Base-by-base conservation (phyloP, 1,140 invertebrate species). In the Drosophila seguyi region DNA sequence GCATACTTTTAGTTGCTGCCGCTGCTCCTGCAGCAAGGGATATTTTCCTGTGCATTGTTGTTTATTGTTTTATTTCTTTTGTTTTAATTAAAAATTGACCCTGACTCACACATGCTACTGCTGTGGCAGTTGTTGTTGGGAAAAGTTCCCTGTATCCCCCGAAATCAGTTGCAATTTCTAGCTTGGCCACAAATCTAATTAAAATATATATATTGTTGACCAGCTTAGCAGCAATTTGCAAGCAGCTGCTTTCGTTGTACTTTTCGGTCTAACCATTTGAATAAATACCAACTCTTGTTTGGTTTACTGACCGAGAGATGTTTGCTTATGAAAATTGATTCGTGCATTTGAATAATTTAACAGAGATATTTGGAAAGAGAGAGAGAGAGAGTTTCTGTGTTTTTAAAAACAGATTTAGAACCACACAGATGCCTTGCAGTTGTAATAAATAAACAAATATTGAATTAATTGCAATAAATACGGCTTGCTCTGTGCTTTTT, bases 321-420 rank as follows among this genome's bases (percentile, higher is more conserved):
- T 87, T 87, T 88, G 80, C 42, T 78, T 88, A 80, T 84, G 72
- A 65, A 88, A 87, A 81, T 87, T 80, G 80, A 88, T 87, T 90
- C 84, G 76, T 81, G 77, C 76, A 81, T 75, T 81, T 84, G 73
- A 77, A 87, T 87, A 84, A 87, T 88, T 88, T 65, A 87, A 66
- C 62, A 66, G 58, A 44, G 60, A 48, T 48, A n/a, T n/a, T n/a
- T n/a, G n/a, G n/a, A n/a, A n/a, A n/a, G n/a, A 27, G 6, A 5
- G 11, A 4, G 18, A 34, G 39, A 52, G 58, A 58, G 60, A 41
- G 44, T 45, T 56, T n/a, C 14, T 31, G 20, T n/a, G 31, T 76
- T 66, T 60, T 42, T 16, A 65, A 55, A 55, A 67, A 56, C 47
- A 73, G 58, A 67, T 71, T 82, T 69, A 69, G 66, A 38, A 58